These are phyloP conservation scores for Rutilus rutilus DNA, from an alignment of 2,113 vertebrate species.

Conservation along the genomic window DNA sequence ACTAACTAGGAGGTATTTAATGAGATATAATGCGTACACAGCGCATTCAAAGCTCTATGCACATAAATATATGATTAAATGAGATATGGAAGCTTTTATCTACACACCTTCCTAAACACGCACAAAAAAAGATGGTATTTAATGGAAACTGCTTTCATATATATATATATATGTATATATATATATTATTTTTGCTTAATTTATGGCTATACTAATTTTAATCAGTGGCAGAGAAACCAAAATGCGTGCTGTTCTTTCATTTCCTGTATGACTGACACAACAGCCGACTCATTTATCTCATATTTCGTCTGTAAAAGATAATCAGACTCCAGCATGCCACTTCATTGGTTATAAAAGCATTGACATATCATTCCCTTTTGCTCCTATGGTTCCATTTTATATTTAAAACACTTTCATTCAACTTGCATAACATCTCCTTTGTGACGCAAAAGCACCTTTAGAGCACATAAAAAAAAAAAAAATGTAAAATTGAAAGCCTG, in stretches of 20 bases:
- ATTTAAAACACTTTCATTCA: conserved; percentile 1
- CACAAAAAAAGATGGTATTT: not conserved
- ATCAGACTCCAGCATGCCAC: not conserved
- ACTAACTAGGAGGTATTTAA: conserved; percentile 18
- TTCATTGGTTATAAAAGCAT: conserved; percentile 21
- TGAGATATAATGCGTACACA: conserved; percentile 18
- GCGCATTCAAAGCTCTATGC: not conserved
- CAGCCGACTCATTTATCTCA: not conserved
- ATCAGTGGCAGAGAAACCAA: not conserved
- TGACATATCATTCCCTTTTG: conserved; percentile 6
- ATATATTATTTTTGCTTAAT: not conserved
- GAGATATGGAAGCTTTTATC: not conserved
- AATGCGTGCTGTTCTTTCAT: not conserved
- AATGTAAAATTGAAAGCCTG: not conserved
- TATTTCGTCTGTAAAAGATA: not conserved
- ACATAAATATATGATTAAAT: conserved; percentile 11
- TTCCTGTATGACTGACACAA: not conserved
- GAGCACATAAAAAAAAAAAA: not conserved
- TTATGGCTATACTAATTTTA: not conserved
- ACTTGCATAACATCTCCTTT: conserved; percentile 50
- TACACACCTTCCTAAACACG: not conserved
- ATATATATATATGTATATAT: not conserved
- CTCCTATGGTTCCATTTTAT: not conserved
- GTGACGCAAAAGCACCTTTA: conserved; percentile 47
- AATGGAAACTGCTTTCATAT: not conserved